Percentiles rank a stretch among this genome's conserved stretches.
phyloP scores from a whole-genome alignment of 2,888 invertebrate genomes.

The Trachelus troglodyta region DNA sequence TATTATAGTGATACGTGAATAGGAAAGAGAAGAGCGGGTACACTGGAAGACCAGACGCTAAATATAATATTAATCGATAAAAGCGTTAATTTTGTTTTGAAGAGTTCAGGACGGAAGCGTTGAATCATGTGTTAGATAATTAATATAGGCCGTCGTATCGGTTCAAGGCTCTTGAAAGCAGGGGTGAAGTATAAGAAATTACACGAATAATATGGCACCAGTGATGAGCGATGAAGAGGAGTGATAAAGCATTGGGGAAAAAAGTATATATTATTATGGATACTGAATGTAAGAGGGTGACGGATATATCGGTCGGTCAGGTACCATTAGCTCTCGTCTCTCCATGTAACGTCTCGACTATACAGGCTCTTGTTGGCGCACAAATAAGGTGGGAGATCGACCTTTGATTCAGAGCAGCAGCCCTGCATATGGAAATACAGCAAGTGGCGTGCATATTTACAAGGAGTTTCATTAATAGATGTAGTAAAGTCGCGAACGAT shows the following conservation, averaged over 20 bases:
- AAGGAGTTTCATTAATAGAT: slow-evolving; percentile 11
- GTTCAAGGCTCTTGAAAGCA: not conserved
- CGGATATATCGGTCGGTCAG: not conserved
- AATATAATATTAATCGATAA: not conserved
- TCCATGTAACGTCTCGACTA: slow-evolving; percentile 23
- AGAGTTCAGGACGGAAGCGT: not conserved
- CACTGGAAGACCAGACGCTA: not conserved
- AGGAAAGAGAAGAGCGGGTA: not conserved
- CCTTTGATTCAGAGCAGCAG: slow-evolving; percentile 51
- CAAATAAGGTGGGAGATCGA: slow-evolving; percentile 57
- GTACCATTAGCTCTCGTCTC: slow-evolving; percentile 7
- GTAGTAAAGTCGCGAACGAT: not conserved
- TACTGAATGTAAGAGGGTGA: not conserved
- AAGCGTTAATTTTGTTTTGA: not conserved
- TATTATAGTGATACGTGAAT: not conserved
- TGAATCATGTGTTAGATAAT: not conserved
- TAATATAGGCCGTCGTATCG: not conserved
- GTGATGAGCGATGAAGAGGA: not conserved
- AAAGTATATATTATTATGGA: not conserved
- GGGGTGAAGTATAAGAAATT: not conserved
- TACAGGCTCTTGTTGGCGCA: slow-evolving; percentile 62
- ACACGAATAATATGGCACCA: not conserved
- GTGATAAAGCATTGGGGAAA: not conserved
- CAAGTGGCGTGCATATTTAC: slow-evolving; percentile 21
- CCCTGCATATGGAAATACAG: not conserved